Evolutionary conservation across 64 coral and sea anemone genomes (phyloP), one percentile per base, ranked within the genome.

Genomic region (Actinia equina): DNA sequence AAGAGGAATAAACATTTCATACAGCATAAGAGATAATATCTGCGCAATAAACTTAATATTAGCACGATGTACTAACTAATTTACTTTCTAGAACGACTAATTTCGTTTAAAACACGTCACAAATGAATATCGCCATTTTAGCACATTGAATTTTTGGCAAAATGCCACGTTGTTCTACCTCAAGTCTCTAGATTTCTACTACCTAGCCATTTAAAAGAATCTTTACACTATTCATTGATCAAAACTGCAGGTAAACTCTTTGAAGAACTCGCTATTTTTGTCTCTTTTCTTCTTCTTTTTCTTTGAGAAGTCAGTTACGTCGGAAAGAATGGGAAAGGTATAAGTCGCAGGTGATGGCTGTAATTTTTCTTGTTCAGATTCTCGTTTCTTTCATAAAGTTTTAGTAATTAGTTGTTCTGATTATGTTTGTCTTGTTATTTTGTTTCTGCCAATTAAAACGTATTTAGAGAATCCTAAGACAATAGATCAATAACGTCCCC

Each of bases 371-470:
- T 22, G n/a, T 59, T 58, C 30, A 43, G 22, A 30, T 56, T 27
- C 41, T n/a, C 4, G 30, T 85, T 87, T 87, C 62, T 86, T 86
- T 97, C 85, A 90, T 87, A 88, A 80, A 86, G 87, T 87, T 86
- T 84, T 80, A 83, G 83, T 93, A 97, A 96, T 97, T 97, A 97
- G 88, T 83, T 86, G 76, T 77, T 53, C 87, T 88, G 80, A 88
- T 90, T 89, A 76, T 90, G 60, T 90, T 90, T 87, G 80, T 70
- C 41, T 60, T 90, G 59, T 59, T 79, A 93, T 97, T 97, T 93
- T 88, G 86, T 80, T 60, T 84, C 92, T 97, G 85, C 94, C 94
- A 97, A 97, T 96, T 97, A 97, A 85, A 97, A 84, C 89, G 91
- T 93, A 84, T 93, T 96, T 97, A 97, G 83, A 82, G 88, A 77